These are phyloP conservation scores for Iselma pallidipennis DNA, from an alignment of 2,888 invertebrate genomes.

Conservation along the genomic window DNA sequence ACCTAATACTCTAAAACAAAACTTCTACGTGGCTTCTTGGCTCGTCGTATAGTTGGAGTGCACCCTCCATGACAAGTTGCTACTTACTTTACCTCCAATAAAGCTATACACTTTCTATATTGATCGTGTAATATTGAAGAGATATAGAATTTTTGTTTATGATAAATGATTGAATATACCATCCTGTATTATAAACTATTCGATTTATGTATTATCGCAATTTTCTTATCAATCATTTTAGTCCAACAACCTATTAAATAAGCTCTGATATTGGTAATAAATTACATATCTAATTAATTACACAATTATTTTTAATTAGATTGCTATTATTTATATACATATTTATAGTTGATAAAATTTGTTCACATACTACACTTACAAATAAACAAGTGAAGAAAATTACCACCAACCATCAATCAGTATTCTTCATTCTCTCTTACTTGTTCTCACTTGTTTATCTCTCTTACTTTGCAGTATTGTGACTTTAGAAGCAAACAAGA, in stretches of 20 bases:
- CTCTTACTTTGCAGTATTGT: not conserved
- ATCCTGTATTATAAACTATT: not conserved
- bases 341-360: not conserved
- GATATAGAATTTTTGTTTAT: not conserved
- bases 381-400: not conserved
- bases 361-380: not conserved
- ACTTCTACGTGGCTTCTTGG: too few relatives aligned
- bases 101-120: too few relatives aligned
- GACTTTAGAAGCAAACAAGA: not conserved
- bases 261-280: slow-evolving; percentile 2
- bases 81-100: too few relatives aligned
- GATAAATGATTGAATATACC: not conserved
- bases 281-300: slow-evolving; percentile 14
- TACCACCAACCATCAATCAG: not conserved
- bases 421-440: not conserved
- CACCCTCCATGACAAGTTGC: too few relatives aligned
- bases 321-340: not conserved
- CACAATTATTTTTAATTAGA: slow-evolving; percentile 14
- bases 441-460: not conserved
- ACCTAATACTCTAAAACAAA: too few relatives aligned
- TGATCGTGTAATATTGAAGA: too few relatives aligned
- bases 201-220: not conserved
- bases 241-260: not conserved
- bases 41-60: too few relatives aligned
- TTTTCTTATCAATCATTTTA: not conserved